Conservation (phyloP, 2,113 vertebrate genomes). For the Phaethon lepturus region DNA sequence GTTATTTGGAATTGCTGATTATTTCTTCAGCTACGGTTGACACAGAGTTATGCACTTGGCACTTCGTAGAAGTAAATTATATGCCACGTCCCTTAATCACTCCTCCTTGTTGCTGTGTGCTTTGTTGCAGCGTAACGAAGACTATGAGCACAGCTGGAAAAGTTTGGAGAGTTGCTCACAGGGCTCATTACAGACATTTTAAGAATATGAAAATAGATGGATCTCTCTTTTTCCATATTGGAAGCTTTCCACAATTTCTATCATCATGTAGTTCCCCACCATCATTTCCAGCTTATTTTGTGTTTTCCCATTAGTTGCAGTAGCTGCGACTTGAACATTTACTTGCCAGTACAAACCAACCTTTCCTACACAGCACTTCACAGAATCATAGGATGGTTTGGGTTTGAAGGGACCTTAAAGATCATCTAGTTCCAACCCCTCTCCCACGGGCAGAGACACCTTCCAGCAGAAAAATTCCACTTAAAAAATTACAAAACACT, state of each 20-base stretch:
- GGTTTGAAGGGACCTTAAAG: too few species aligned
- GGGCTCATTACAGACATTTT: background rate
- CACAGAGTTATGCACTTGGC: background rate
- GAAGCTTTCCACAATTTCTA: background rate
- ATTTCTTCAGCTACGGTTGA: background rate
- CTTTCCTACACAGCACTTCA: background rate
- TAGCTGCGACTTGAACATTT: background rate
- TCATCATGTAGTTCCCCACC: background rate
- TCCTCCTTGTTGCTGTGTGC: background rate
- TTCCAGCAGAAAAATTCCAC: too few species aligned
- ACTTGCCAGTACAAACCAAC: background rate
- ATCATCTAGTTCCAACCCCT: too few species aligned
- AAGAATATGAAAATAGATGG: background rate
- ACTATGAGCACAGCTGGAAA: background rate
- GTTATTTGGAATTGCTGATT: background rate
- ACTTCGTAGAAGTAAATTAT: background rate
- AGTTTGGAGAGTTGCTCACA: background rate
- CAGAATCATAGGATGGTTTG: too few species aligned
- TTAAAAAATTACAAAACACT: background rate
- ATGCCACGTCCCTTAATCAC: background rate
- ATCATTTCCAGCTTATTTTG: background rate
- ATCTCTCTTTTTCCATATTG: background rate
- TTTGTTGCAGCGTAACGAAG: background rate
- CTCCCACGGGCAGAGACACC: too few species aligned
- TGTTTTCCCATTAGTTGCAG: background rate